These are phyloP conservation scores for Heliconius charithonia DNA, from an alignment of 2,888 invertebrate species.

Conservation along the genomic window DNA sequence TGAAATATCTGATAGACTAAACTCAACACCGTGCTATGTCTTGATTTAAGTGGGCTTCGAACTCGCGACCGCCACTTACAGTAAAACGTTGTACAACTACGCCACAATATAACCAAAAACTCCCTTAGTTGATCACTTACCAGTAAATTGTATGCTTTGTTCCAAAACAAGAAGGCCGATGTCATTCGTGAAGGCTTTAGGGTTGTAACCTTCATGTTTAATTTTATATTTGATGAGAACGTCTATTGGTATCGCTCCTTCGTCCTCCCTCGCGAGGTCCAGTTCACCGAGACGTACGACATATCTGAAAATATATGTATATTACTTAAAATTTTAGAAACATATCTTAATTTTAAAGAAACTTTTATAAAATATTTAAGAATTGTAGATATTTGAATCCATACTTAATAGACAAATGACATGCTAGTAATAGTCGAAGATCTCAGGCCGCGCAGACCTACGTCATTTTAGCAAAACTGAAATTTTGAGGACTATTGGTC, in stretches of 20 bases:
- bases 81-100: too few species aligned
- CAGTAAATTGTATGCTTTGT: slow-evolving; percentile 80
- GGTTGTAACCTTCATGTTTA: slow-evolving; percentile 88
- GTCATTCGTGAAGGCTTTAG: slow-evolving; percentile 87
- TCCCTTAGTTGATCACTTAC: slow-evolving; percentile 66
- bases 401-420: not conserved
- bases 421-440: not conserved
- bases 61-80: too few species aligned
- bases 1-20: too few species aligned
- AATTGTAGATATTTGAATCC: not conserved
- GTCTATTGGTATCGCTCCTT: slow-evolving; percentile 86
- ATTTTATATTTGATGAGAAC: slow-evolving; percentile 84
- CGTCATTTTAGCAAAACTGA: too few species aligned
- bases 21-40: too few species aligned
- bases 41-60: too few species aligned
- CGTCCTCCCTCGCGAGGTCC: slow-evolving; percentile 85
- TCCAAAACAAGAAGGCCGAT: slow-evolving; percentile 89
- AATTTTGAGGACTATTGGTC: too few species aligned
- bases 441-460: too few species aligned
- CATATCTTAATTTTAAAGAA: not conserved
- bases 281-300: slow-evolving; percentile 91
- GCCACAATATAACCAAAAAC: not conserved
- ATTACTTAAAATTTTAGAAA: not conserved
- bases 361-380: not conserved
- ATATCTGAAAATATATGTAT: slow-evolving; percentile 73